Conservation (phyloP, 2,797 vertebrate species). For the Oreochromis mossambicus region DNA sequence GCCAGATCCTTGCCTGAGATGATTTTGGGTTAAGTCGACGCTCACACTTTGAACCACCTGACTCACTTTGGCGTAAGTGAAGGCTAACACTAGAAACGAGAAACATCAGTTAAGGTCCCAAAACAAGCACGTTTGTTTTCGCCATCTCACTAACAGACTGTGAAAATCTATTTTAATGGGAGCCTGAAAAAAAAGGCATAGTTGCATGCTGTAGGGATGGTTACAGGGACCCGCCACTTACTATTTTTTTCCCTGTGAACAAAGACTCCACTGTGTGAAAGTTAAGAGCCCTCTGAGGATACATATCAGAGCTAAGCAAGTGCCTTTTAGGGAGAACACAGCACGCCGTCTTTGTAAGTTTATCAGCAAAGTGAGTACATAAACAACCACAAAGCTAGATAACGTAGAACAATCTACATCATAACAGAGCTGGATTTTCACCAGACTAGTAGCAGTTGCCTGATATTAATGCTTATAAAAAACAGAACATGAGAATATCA, state of each 20-base stretch:
- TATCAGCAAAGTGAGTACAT: conserved; percentile 61
- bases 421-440: conserved; percentile 19
- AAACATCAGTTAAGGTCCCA: conserved; percentile 5
- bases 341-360: conserved; percentile 38
- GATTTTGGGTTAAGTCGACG: conserved; percentile 6
- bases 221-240: conserved; percentile 34
- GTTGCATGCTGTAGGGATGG: conserved; percentile 37
- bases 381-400: conserved; percentile 62
- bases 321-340: conserved; percentile 61
- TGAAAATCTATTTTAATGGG: conserved; percentile 48
- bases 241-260: conserved; percentile 40
- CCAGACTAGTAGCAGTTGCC: background rate
- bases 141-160: conserved; percentile 32
- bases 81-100: conserved; percentile 5
- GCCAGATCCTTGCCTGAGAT: background rate
- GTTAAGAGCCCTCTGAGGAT: conserved; percentile 61
- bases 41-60: conserved; percentile 12
- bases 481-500: conserved; percentile 5
- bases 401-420: conserved; percentile 37
- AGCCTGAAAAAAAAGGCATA: conserved; percentile 40
- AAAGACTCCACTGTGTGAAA: conserved; percentile 73
- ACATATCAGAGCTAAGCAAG: conserved; percentile 52
- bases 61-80: conserved; percentile 13
- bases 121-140: conserved; percentile 28
- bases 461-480: background rate